Conservation (phyloP, 1,140 invertebrate species). For the Sinella curviseta region DNA sequence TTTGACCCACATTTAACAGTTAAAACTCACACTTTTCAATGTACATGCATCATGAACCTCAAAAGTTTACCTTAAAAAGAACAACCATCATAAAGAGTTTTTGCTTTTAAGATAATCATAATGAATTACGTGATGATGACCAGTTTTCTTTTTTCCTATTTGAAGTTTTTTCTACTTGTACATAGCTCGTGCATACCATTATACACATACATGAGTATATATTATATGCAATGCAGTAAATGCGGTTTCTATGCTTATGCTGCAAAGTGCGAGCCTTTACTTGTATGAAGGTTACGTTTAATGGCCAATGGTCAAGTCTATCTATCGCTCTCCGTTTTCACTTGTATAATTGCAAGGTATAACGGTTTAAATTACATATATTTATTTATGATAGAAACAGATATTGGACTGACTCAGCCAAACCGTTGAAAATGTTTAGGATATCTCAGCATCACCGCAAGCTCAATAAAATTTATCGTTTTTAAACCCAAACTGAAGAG, state of each 20-base stretch:
- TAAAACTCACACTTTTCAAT: constrained; percentile 3
- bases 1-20: not conserved
- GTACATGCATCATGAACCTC: not conserved
- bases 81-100: not conserved
- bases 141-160: constrained; percentile 10
- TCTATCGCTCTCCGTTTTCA: not conserved
- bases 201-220: not conserved
- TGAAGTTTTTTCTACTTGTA: not conserved
- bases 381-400: too few species aligned
- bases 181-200: not conserved
- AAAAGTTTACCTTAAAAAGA: not conserved
- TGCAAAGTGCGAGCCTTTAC: too few species aligned
- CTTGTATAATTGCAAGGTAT: not conserved
- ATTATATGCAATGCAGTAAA: not conserved
- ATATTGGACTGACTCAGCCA: too few species aligned
- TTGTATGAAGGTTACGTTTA: too few species aligned
- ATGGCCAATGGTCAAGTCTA: not conserved
- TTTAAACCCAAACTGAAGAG: too few species aligned
- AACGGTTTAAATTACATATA: not conserved
- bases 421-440: too few species aligned
- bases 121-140: constrained; percentile 12
- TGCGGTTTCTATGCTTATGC: not conserved
- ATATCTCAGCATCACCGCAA: too few species aligned
- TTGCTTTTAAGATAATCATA: constrained; percentile 13
- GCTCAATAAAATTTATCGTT: too few species aligned